These are phyloP conservation scores for Amblyjoppa proteus DNA, from an alignment of 2,888 invertebrate genomes.

Conservation along the genomic window DNA sequence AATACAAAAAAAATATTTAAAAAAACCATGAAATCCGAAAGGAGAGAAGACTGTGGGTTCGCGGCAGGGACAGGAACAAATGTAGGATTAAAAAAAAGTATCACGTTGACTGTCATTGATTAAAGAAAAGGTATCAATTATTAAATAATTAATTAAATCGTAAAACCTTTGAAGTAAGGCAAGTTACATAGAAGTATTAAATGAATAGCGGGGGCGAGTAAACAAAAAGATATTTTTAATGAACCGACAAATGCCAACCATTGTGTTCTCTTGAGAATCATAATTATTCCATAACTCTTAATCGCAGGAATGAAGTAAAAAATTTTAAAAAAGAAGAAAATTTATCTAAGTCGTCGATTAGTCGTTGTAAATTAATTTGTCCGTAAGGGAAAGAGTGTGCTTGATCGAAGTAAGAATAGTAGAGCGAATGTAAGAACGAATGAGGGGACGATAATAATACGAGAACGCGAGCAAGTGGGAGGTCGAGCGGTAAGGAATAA, in stretches of 20 bases:
- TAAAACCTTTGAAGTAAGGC: conserved; percentile 76
- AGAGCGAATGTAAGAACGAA: conserved; percentile 60
- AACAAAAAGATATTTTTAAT: conserved; percentile 78
- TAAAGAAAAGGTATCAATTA: conserved; percentile 74
- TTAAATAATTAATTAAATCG: conserved; percentile 77
- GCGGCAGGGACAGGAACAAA: conserved; percentile 70
- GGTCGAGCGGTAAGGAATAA: conserved; percentile 44
- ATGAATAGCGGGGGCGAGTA: conserved; percentile 69
- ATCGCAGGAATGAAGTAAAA: conserved; percentile 63
- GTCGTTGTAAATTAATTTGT: conserved; percentile 78
- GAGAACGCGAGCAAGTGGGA: conserved; percentile 58
- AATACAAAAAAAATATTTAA: conserved; percentile 46
- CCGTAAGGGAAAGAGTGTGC: conserved; percentile 67
- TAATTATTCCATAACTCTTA: conserved; percentile 81
- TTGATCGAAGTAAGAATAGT: conserved; percentile 24
- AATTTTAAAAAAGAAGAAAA: conserved; percentile 28
- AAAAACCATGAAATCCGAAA: conserved; percentile 45
- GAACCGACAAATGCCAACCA: conserved; percentile 80
- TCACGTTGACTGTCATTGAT: conserved; percentile 77
- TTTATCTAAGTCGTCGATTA: conserved; percentile 81
- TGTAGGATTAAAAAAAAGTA: conserved; percentile 75
- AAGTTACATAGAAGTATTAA: conserved; percentile 76
- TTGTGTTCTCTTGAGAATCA: conserved; percentile 82
- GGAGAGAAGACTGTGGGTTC: conserved; percentile 57
- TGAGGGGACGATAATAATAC: conserved; percentile 63